phyloP scores from a whole-genome alignment of 2,888 invertebrate genomes.

The Drosophila birchii region DNA sequence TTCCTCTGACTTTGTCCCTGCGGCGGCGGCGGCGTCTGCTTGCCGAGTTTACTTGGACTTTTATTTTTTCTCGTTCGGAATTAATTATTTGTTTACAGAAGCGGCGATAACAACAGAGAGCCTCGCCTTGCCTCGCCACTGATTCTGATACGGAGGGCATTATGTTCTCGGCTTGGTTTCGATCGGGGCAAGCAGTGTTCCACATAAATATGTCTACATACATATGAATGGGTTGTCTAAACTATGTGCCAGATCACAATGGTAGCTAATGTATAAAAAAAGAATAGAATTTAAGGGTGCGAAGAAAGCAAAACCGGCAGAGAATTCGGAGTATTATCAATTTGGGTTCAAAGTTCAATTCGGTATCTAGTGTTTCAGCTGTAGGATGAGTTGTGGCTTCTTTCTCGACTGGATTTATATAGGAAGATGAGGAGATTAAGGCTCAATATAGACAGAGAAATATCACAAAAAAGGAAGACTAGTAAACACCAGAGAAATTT shows the following conservation, averaged over 20 bases:
- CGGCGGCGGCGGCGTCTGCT: not conserved
- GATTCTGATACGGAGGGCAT: constrained; percentile 21
- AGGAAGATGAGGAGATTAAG: constrained; percentile 29
- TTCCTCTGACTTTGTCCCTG: constrained; percentile 15
- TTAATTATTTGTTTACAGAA: constrained; percentile 58
- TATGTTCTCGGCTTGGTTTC: constrained; percentile 10
- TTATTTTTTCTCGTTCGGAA: constrained; percentile 18
- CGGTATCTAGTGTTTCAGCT: constrained; percentile 54
- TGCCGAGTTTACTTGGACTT: constrained; percentile 25
- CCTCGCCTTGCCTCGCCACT: constrained; percentile 10
- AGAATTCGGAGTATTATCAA: constrained; percentile 46
- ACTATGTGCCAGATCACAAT: not conserved
- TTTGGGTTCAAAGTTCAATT: constrained; percentile 54
- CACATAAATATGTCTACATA: constrained; percentile 1
- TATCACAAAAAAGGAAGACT: not conserved
- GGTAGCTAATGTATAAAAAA: not conserved
- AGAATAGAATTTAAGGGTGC: constrained; percentile 2
- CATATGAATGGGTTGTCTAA: not conserved
- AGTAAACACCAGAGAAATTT: not conserved
- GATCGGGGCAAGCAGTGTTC: constrained; percentile 2
- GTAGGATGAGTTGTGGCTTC: constrained; percentile 8
- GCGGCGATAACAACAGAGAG: constrained; percentile 43
- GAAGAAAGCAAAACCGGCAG: not conserved
- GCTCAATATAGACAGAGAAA: not conserved
- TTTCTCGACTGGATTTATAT: not conserved